Evolutionary conservation across 2,113 vertebrate species (phyloP).

Genomic region (Mellivora capensis): DNA sequence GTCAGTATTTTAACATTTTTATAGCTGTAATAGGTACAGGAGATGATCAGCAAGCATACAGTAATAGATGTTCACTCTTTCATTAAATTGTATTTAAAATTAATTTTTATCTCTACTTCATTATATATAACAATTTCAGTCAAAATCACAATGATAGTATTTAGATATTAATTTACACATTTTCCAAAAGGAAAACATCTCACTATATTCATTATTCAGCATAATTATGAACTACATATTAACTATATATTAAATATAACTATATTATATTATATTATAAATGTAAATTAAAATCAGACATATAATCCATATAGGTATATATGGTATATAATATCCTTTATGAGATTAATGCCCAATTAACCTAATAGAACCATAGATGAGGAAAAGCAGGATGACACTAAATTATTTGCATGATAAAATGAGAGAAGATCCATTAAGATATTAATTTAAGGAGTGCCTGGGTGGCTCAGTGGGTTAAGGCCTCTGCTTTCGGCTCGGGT

Average conservation of each 20-base stretch:
- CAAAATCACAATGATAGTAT: background rate
- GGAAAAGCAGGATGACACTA: background rate
- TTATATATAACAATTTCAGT: background rate
- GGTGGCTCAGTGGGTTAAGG: no score
- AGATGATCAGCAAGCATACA: background rate
- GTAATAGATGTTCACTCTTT: background rate
- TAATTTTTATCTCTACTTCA: background rate
- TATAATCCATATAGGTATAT: background rate
- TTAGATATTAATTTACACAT: background rate
- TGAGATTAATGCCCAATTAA: background rate
- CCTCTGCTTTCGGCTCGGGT: no score
- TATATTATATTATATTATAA: no score
- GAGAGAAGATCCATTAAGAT: background rate
- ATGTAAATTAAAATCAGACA: background rate
- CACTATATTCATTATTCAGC: background rate
- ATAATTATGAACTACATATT: background rate
- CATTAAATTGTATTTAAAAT: background rate
- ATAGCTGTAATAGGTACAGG: background rate
- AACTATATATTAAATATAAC: background rate
- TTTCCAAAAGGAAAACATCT: background rate
- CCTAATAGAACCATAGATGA: background rate
- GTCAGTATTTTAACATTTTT: background rate
- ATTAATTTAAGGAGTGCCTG: background rate
- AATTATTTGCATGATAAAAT: background rate
- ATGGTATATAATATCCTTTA: background rate